Evolutionary conservation across 2,888 invertebrate genomes (phyloP).

Genomic region (Craniophora ligustri): DNA sequence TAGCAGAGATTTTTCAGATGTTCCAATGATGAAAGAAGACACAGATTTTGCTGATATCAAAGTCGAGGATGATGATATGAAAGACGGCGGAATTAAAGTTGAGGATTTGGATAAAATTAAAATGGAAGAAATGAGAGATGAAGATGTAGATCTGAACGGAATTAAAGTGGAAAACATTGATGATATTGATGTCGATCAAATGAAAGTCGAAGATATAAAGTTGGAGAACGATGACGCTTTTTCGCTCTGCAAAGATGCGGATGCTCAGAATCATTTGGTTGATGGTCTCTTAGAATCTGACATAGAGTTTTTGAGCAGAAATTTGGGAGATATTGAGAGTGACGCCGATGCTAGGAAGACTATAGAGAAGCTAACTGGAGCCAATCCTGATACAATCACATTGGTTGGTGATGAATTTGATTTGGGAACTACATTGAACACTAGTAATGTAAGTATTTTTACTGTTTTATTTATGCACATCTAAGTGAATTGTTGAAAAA

Average conservation of each 20-base stretch:
- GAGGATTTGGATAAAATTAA: slow-evolving; percentile 81
- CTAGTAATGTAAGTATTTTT: slow-evolving; percentile 74
- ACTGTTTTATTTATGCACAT: no score
- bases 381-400: slow-evolving; percentile 82
- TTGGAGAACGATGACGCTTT: slow-evolving; percentile 80
- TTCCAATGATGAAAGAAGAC: slow-evolving; percentile 78
- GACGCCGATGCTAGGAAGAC: slow-evolving; percentile 86
- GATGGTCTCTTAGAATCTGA: slow-evolving; percentile 84
- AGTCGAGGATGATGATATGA: slow-evolving; percentile 84
- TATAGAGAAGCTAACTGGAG: slow-evolving; percentile 85
- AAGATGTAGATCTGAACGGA: slow-evolving; percentile 74
- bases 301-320: slow-evolving; percentile 85
- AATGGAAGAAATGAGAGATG: slow-evolving; percentile 81
- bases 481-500: no score
- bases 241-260: slow-evolving; percentile 76
- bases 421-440: slow-evolving; percentile 82
- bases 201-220: slow-evolving; percentile 84
- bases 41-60: slow-evolving; percentile 83
- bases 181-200: slow-evolving; percentile 75
- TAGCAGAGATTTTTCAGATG: slow-evolving; percentile 77
- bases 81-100: slow-evolving; percentile 81
- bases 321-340: slow-evolving; percentile 85
- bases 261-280: slow-evolving; percentile 77
- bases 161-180: slow-evolving; percentile 82
- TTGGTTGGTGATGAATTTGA: slow-evolving; percentile 85